Evolutionary conservation across 2,888 invertebrate genomes (phyloP).

Genomic region (Cataglyphis rosenhaueri): DNA sequence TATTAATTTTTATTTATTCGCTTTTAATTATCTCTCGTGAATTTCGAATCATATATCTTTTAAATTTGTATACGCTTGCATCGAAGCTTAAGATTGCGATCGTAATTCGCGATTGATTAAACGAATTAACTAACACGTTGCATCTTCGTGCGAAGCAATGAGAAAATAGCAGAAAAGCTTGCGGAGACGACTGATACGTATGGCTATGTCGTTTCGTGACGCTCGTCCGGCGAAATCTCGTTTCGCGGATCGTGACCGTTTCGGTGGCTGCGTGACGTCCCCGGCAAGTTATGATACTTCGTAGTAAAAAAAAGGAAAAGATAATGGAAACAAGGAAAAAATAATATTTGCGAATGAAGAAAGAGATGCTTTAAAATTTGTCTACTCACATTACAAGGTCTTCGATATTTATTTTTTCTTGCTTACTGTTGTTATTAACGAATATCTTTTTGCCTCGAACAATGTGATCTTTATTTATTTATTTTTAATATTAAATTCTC

Average conservation of each 20-base stretch:
- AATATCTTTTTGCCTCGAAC: neutral
- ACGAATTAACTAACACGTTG: constrained; percentile 3
- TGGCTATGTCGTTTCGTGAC: constrained; percentile 55
- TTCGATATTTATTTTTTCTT: neutral
- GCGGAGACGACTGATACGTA: constrained; percentile 44
- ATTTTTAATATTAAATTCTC: neutral
- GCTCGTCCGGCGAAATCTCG: constrained; percentile 76
- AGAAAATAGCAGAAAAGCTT: constrained; percentile 40
- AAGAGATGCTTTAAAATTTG: constrained; percentile 10
- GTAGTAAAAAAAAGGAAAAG: constrained; percentile 48
- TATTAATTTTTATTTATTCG: too few species aligned
- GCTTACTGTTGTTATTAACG: neutral
- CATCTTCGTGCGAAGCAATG: constrained; percentile 8
- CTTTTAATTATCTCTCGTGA: neutral
- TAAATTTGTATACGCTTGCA: neutral
- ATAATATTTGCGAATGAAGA: constrained; percentile 16
- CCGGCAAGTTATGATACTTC: constrained; percentile 45
- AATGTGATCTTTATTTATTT: neutral
- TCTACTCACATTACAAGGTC: neutral
- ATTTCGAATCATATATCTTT: constrained; percentile 11
- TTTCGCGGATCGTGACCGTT: constrained; percentile 79
- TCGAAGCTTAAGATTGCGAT: neutral
- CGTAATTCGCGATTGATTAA: constrained; percentile 13
- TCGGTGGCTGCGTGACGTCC: constrained; percentile 41
- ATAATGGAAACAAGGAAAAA: constrained; percentile 39